Conservation (phyloP, 2,113 vertebrate genomes). For the Sturnira hondurensis region DNA sequence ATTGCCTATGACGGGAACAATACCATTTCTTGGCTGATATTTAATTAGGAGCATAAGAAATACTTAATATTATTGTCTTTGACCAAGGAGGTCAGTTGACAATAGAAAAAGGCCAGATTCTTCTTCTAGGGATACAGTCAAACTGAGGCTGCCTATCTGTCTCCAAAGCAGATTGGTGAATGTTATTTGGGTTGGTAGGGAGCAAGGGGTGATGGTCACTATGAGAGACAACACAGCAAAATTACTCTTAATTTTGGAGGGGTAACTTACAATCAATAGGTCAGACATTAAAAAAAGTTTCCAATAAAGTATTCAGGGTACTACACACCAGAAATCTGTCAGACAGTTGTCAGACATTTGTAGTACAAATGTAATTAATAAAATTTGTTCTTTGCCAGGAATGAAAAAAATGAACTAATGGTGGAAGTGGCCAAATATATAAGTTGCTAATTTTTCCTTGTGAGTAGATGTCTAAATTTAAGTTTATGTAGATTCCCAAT, state of each 20-base stretch:
- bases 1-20: neutral
- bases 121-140: neutral
- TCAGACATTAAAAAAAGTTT: neutral
- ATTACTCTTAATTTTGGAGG: neutral
- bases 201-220: neutral
- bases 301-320: neutral
- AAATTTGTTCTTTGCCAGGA: neutral
- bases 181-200: neutral
- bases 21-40: neutral
- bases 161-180: neutral
- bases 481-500: neutral
- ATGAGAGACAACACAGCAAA: neutral
- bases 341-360: neutral
- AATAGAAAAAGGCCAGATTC: neutral
- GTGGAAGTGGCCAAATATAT: neutral
- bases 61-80: neutral
- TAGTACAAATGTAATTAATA: neutral
- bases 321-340: neutral
- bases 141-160: neutral
- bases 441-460: neutral
- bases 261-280: neutral
- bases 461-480: neutral
- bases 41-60: neutral
- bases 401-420: neutral
- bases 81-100: neutral